phyloP scores from a whole-genome alignment of 2,113 vertebrate species.

The Peromyscus leucopus region DNA sequence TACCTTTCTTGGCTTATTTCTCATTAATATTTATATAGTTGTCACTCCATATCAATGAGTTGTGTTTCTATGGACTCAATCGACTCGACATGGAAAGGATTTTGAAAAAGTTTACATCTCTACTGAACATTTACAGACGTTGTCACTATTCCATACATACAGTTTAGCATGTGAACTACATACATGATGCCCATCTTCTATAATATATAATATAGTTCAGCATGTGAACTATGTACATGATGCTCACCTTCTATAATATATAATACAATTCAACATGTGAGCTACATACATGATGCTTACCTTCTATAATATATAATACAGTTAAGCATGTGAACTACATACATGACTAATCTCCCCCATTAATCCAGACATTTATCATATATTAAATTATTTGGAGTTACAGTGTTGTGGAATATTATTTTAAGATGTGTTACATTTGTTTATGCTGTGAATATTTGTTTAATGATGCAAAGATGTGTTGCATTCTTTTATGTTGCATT shows the following conservation, averaged over 20 bases:
- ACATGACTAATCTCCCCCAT: background rate
- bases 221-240: background rate
- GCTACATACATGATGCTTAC: background rate
- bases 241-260: too few relatives aligned
- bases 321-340: too few relatives aligned
- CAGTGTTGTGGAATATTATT: background rate
- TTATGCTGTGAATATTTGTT: too few relatives aligned
- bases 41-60: background rate
- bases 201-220: too few relatives aligned
- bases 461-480: too few relatives aligned
- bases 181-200: background rate
- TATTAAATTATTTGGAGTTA: background rate
- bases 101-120: background rate
- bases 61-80: background rate
- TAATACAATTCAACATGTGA: too few relatives aligned
- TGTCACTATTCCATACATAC: background rate
- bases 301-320: too few relatives aligned
- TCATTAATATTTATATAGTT: background rate
- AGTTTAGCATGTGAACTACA: too few relatives aligned
- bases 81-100: background rate
- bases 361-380: background rate
- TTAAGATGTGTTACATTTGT: too few relatives aligned
- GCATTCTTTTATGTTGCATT: too few relatives aligned
- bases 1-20: background rate
- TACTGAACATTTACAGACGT: background rate